Evolutionary conservation across 2,888 invertebrate genomes (phyloP).

Genomic region (Blastobasis lacticolella): DNA sequence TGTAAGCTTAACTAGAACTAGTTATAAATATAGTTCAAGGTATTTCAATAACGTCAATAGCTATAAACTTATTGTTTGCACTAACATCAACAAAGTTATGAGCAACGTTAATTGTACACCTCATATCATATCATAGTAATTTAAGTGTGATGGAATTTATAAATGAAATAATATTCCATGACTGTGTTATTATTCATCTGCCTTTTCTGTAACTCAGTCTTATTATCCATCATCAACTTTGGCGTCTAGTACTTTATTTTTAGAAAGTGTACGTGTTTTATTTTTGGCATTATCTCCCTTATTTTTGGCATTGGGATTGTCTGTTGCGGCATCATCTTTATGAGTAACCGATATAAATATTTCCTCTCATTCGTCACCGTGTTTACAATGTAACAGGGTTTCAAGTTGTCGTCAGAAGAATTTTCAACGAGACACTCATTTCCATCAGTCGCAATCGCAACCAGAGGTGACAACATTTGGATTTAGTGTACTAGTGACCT

Average conservation of each 20-base stretch:
- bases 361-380: slow-evolving; percentile 17
- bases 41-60: neutral
- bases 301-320: neutral
- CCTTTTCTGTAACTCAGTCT: neutral
- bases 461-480: too few species aligned
- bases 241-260: too few species aligned
- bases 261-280: neutral
- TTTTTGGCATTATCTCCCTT: neutral
- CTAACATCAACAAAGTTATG: too few species aligned
- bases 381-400: slow-evolving; percentile 26
- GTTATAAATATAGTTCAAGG: neutral
- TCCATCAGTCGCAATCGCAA: too few species aligned
- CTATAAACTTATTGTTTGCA: neutral
- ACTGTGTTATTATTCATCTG: neutral
- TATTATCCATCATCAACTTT: too few species aligned
- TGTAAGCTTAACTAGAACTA: slow-evolving; percentile 16
- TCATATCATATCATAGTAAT: neutral
- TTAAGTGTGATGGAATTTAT: neutral
- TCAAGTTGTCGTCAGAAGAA: slow-evolving; percentile 25
- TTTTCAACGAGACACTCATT: too few species aligned
- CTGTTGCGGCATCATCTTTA: neutral
- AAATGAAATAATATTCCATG: neutral
- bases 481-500: too few species aligned
- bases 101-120: too few species aligned
- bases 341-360: slow-evolving; percentile 3